phyloP scores from a whole-genome alignment of 1,140 invertebrate species.

The Bombyx mandarina region DNA sequence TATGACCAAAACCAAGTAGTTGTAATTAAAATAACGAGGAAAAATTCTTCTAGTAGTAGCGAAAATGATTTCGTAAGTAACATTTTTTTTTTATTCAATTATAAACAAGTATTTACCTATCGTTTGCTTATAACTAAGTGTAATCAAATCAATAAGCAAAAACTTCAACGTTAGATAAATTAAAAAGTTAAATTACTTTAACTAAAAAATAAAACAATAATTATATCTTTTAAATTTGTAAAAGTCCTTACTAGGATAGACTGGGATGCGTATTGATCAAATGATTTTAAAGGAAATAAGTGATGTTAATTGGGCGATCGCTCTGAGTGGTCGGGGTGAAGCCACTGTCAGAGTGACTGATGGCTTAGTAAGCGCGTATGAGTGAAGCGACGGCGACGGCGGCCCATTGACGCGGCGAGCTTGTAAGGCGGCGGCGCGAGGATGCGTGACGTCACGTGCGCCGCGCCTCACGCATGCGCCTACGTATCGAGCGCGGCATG shows the following conservation, averaged over 20 bases:
- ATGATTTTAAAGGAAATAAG: too few species aligned
- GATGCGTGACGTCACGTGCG: constrained; percentile 43
- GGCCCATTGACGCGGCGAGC: constrained; percentile 43
- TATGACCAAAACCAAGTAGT: not conserved
- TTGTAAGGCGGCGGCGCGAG: constrained; percentile 40
- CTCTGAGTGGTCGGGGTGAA: too few species aligned
- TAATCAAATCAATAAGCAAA: too few species aligned
- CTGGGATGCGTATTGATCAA: too few species aligned
- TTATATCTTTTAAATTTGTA: too few species aligned
- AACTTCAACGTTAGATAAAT: too few species aligned
- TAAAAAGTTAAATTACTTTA: too few species aligned
- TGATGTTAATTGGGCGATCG: too few species aligned
- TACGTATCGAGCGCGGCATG: constrained; percentile 63
- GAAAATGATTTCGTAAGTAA: constrained; percentile 4
- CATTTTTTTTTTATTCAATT: not conserved
- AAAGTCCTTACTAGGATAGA: too few species aligned
- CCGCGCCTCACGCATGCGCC: constrained; percentile 51
- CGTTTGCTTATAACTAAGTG: too few species aligned
- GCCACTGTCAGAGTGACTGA: constrained; percentile 18
- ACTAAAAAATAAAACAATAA: too few species aligned
- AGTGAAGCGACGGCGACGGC: constrained; percentile 12
- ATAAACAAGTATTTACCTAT: too few species aligned
- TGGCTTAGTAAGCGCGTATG: constrained; percentile 20
- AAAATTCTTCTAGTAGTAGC: not conserved
- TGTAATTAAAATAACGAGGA: constrained; percentile 3